These are phyloP conservation scores for Triplophysa dalaica DNA, from an alignment of 2,113 vertebrate genomes.

Conservation along the genomic window DNA sequence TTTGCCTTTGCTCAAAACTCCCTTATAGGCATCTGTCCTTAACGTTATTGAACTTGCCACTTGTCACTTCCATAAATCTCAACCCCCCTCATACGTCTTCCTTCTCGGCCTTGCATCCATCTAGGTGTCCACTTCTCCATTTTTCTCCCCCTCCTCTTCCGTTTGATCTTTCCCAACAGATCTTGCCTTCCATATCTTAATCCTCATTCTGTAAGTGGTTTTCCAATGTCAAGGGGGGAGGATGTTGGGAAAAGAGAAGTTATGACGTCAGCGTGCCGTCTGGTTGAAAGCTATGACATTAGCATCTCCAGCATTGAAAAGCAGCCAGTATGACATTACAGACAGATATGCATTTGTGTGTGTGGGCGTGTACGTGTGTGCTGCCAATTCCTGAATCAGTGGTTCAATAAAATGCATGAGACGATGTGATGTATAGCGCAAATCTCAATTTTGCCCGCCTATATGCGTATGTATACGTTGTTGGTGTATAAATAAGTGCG, in stretches of 20 bases:
- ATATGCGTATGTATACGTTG: background rate
- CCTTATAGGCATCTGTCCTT: conserved; percentile 27
- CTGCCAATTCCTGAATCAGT: conserved; percentile 31
- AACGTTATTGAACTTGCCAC: conserved; percentile 31
- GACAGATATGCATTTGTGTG: conserved; percentile 26
- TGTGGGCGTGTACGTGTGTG: conserved; percentile 15
- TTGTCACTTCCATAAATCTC: background rate
- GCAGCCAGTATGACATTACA: conserved; percentile 23
- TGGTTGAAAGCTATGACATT: conserved; percentile 47
- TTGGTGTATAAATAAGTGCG: conserved; percentile 30
- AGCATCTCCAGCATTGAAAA: conserved; percentile 40
- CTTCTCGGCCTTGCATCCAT: background rate
- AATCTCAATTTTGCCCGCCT: background rate
- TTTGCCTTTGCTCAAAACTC: conserved; percentile 35
- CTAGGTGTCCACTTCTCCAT: background rate
- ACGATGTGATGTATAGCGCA: background rate
- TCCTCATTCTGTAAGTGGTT: conserved; percentile 23
- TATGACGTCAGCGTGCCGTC: conserved; percentile 35
- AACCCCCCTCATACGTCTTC: background rate
- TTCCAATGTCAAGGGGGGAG: conserved; percentile 27
- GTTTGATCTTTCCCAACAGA: conserved; percentile 1
- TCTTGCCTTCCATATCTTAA: conserved; percentile 35
- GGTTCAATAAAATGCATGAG: conserved; percentile 20
- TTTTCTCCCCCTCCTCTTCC: background rate
- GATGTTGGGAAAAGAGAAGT: conserved; percentile 22